These are phyloP conservation scores for Drosophila hamatofila DNA, from an alignment of 2,888 invertebrate genomes.

Conservation along the genomic window DNA sequence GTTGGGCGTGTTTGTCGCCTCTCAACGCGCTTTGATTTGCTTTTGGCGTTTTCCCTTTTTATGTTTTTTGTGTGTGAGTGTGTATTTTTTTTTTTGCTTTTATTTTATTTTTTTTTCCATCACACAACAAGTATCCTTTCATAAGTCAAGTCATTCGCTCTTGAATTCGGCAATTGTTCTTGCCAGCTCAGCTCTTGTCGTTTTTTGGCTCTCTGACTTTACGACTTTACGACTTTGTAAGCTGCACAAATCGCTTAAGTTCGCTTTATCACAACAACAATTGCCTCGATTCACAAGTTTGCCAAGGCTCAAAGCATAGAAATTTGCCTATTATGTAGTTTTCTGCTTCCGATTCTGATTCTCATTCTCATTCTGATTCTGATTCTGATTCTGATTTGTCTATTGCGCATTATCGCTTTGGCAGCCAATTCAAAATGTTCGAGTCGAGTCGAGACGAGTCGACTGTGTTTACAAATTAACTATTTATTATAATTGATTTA, in stretches of 20 bases:
- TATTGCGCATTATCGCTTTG: conserved; percentile 20
- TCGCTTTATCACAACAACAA: conserved; percentile 46
- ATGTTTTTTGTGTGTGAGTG: conserved; percentile 28
- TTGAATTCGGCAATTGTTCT: conserved; percentile 39
- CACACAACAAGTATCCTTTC: conserved; percentile 68
- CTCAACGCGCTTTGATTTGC: conserved; percentile 59
- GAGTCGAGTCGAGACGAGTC: neutral
- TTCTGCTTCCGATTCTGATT: neutral
- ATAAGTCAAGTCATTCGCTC: conserved; percentile 57
- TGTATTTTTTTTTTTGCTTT: conserved; percentile 28
- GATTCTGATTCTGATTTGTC: conserved; percentile 6
- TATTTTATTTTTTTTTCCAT: conserved; percentile 17
- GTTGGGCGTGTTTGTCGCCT: conserved; percentile 57
- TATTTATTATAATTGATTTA: neutral
- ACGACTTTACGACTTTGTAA: conserved; percentile 57
- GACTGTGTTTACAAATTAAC: neutral
- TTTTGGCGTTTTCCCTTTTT: conserved; percentile 43
- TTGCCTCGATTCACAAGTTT: conserved; percentile 36
- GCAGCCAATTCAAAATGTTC: neutral
- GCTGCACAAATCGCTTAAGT: conserved; percentile 57
- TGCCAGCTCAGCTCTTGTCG: conserved; percentile 6
- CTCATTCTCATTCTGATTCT: neutral
- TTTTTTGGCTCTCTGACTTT: conserved; percentile 24
- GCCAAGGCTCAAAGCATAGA: conserved; percentile 27
- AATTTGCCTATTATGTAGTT: conserved; percentile 23